These are phyloP conservation scores for Arge pagana DNA, from an alignment of 2,888 invertebrate species.

Conservation along the genomic window DNA sequence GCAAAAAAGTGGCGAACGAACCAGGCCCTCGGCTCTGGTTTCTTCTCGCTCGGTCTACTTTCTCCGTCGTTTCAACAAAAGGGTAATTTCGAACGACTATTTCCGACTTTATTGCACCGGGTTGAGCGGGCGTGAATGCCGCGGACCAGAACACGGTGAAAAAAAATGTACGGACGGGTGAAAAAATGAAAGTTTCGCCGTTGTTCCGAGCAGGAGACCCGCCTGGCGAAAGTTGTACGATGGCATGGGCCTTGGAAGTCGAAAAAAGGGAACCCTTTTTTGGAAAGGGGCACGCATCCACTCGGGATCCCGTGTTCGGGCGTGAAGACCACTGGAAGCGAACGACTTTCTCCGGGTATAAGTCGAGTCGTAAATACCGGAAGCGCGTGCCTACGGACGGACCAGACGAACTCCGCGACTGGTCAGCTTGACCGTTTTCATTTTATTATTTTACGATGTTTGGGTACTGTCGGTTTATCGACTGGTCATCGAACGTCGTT, in stretches of 20 bases:
- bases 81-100: constrained; percentile 40
- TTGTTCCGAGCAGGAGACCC: too few species aligned
- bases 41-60: constrained; percentile 23
- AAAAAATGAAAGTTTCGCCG: constrained; percentile 46
- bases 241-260: too few species aligned
- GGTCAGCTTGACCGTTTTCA: constrained; percentile 13
- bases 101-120: constrained; percentile 54
- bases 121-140: constrained; percentile 40
- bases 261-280: constrained; percentile 48
- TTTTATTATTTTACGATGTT: constrained; percentile 52
- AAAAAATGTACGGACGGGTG: constrained; percentile 17
- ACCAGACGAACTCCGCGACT: neutral
- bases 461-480: constrained; percentile 37
- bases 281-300: too few species aligned
- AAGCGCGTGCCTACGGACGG: constrained; percentile 29
- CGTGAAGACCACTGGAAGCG: too few species aligned
- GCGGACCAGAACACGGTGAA: constrained; percentile 23
- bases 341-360: constrained; percentile 22
- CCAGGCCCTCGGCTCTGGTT: too few species aligned
- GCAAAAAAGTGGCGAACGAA: constrained; percentile 14
- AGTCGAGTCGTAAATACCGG: constrained; percentile 45
- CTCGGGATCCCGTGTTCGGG: too few species aligned
- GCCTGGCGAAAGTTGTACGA: constrained; percentile 35
- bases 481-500: constrained; percentile 12
- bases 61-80: constrained; percentile 28